Percentiles rank a stretch among this genome's conserved stretches.
Conservation (phyloP, 2,888 invertebrate species). For the Coelopa pilipes region DNA sequence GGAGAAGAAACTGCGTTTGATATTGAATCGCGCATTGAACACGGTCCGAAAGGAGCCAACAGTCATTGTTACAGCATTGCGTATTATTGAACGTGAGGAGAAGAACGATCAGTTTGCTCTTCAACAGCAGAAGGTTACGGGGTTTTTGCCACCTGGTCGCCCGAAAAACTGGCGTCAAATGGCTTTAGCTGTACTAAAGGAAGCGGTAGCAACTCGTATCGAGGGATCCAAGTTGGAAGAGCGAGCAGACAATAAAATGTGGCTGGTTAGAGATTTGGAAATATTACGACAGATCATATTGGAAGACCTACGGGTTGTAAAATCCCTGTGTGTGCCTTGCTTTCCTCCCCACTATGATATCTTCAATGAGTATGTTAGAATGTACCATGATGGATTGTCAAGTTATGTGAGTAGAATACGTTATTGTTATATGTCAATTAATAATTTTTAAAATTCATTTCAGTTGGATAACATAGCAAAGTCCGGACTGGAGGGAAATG, state of each 20-base stretch:
- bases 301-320: conserved; percentile 91
- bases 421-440: neutral
- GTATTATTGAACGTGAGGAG: conserved; percentile 97
- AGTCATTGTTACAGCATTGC: conserved; percentile 92
- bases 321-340: conserved; percentile 89
- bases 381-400: conserved; percentile 92
- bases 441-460: conserved; percentile 7
- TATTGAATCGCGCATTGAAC: conserved; percentile 89
- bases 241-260: conserved; percentile 89
- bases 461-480: conserved; percentile 88
- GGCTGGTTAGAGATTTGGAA: conserved; percentile 95
- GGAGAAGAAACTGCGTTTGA: conserved; percentile 91
- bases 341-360: conserved; percentile 97
- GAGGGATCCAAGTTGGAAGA: conserved; percentile 97
- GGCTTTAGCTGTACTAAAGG: conserved; percentile 83
- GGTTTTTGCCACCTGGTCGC: conserved; percentile 93
- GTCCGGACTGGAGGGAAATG: conserved; percentile 92
- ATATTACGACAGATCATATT: conserved; percentile 85
- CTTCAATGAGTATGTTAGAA: conserved; percentile 87
- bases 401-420: conserved; percentile 72
- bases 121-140: conserved; percentile 73
- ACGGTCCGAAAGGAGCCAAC: conserved; percentile 95
- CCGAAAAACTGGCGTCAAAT: conserved; percentile 92
- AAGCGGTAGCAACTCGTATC: conserved; percentile 83
- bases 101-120: conserved; percentile 90